Base-by-base conservation (phyloP, 2,797 vertebrate species). In the Serranus cabrilla region DNA sequence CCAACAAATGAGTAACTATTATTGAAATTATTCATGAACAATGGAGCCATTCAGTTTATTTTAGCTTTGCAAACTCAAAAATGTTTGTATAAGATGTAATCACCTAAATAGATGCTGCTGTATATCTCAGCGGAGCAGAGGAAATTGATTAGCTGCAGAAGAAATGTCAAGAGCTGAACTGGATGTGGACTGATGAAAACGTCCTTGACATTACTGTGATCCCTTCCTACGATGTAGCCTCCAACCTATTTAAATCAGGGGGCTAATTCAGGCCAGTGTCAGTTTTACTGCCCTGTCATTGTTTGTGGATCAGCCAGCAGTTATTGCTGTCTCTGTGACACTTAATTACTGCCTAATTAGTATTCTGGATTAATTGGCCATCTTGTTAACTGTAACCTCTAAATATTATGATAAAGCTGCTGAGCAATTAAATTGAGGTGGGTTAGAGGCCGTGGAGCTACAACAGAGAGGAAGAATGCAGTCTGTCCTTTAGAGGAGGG, bases 371-470 rank as follows among this genome's bases (percentile, higher is more conserved):
- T 92, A 94, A 94, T 93, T 93, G 85, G 78, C 87, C 76, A 77
- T 89, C 89, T 89, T 93, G 91, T 92, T 92, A 88, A 91, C 83
- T 83, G 82, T 91, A 93, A 92, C 90, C 93, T 92, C 89, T 87
- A 90, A 93, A 91, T 93, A 86, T 92, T 91, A 85, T 93, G 87
- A 87, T 89, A 89, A 92, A 88, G 76, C 87, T 80, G 78, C 83
- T 42, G 69, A 87, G 85, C 84, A 90, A 90, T 93, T 92, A 89
- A 87, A 90, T 81, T 13, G 65, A 84, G 73, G 58, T 58, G 72
- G 61, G 77, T 79, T 79, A 69, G 74, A 84, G 71, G 68, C 80
- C 10, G 39, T 58, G 11, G 55, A 64, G 49, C 69, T 56, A 39
- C 70, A 78, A 23, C 47, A 14, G 71, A 71, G 31, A 66, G 57